Conservation (phyloP, 2,888 invertebrate species). For the Diarsia dahlii region DNA sequence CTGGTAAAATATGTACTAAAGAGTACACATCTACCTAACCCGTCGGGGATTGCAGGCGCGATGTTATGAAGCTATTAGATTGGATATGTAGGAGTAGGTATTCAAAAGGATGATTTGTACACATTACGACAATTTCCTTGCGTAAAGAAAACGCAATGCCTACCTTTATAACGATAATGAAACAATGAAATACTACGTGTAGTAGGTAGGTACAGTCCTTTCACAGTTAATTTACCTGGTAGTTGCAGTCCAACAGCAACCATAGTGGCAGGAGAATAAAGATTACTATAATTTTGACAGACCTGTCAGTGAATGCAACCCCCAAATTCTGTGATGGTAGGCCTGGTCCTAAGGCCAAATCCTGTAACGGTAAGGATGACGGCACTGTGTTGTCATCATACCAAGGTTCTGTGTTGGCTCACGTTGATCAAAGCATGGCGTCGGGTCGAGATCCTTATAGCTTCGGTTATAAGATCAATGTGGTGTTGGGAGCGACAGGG, state of each 20-base stretch:
- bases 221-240: neutral
- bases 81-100: too few species aligned
- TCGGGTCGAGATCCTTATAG: too few species aligned
- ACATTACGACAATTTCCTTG: constrained; percentile 1
- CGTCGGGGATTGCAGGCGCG: too few species aligned
- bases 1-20: too few species aligned
- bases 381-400: too few species aligned
- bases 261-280: neutral
- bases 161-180: neutral
- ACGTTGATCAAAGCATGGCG: too few species aligned
- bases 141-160: constrained; percentile 6
- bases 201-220: neutral
- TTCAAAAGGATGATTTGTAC: neutral
- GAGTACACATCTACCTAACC: too few species aligned
- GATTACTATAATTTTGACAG: neutral
- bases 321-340: too few species aligned
- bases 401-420: too few species aligned
- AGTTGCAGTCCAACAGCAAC: neutral
- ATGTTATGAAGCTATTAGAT: too few species aligned
- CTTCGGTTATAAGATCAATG: neutral
- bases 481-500: neutral
- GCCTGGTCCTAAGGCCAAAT: too few species aligned
- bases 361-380: too few species aligned
- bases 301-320: neutral
- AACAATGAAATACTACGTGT: constrained; percentile 9